Conservation (phyloP, 1,140 invertebrate species). For the Papilio polytes region DNA sequence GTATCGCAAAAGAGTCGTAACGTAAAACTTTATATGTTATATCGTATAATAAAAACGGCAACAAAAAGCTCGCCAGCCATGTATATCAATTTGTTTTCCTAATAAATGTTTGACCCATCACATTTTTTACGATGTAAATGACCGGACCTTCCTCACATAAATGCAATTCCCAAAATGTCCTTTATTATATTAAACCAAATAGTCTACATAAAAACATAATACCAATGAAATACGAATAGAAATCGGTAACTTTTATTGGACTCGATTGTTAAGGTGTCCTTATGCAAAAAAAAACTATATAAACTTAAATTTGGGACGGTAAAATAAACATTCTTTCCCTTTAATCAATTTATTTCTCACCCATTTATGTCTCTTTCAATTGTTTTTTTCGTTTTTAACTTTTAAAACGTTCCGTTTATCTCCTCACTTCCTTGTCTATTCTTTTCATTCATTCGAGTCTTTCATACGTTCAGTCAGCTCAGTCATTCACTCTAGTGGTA, state of each 20-base stretch:
- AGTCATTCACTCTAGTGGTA: too few relatives aligned
- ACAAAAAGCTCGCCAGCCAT: slow-evolving; percentile 13
- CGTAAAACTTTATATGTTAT: slow-evolving; percentile 21
- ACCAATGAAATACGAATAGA: background rate
- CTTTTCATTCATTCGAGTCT: too few relatives aligned
- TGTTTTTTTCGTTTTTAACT: too few relatives aligned
- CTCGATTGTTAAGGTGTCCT: too few relatives aligned
- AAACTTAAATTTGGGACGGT: too few relatives aligned
- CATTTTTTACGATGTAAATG: slow-evolving; percentile 27
- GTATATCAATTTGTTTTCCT: slow-evolving; percentile 23
- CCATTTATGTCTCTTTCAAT: too few relatives aligned
- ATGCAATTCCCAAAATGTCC: background rate
- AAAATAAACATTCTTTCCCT: too few relatives aligned
- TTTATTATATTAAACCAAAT: background rate
- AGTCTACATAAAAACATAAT: background rate
- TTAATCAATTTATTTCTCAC: too few relatives aligned
- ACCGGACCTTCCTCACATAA: slow-evolving; percentile 6
- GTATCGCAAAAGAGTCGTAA: background rate
- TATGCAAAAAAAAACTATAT: too few relatives aligned
- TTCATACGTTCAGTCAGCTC: too few relatives aligned
- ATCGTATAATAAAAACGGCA: slow-evolving; percentile 17
- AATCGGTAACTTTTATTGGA: background rate
- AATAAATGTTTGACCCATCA: slow-evolving; percentile 25
- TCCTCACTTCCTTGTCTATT: too few relatives aligned
- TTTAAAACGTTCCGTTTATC: too few relatives aligned